Base-by-base conservation (phyloP, 64 coral and sea anemone species). In the Porites lutea region DNA sequence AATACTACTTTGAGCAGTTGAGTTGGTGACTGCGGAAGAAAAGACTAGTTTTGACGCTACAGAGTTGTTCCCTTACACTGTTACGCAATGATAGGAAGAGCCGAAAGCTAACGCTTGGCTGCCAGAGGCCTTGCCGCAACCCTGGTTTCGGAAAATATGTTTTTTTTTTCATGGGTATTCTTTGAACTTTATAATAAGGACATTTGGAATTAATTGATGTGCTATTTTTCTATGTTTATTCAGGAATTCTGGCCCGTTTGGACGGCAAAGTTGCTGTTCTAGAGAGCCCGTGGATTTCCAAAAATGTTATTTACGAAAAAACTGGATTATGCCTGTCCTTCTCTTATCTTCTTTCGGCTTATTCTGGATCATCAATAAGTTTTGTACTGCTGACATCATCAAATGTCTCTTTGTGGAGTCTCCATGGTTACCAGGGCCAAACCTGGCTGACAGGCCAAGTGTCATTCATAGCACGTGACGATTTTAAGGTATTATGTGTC, bases 271-370 rank as follows among this genome's bases (percentile, higher is more conserved):
- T 51, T 37, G 66, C 78, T 71, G 20, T 78, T 64, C 77, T 91
- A n/a, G 89, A 91, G 16, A 83, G 89, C 71, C 59, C 62, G 3
- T 74, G 78, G 89, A 72, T 91, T 46, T 37, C 44, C 4, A 45
- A 13, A 5, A 44, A 83, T 71, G n/a, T 45, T 3, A 79, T 82
- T 11, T 60, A 65, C 19, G 20, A 91, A 13, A n/a, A 13, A 22
- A 60, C 79, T 19, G 89, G 89, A 2, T 46, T 65, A 58, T 91
- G 89, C 79, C 52, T 91, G 20, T 65, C 63, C 4, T 82, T 91
- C 77, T 58, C 46, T n/a, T 91, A 59, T 72, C 18, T 58, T 3
- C 89, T 91, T 83, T 64, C 89, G 14, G 82, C 11, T 53, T 44
- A 81, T 49, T 76, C 22, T 65, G 67, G 59, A 21, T 72, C 75